Evolutionary conservation across 2,113 vertebrate species (phyloP), one percentile per base, ranked within the genome.

Genomic region (Falcunculus frontatus): DNA sequence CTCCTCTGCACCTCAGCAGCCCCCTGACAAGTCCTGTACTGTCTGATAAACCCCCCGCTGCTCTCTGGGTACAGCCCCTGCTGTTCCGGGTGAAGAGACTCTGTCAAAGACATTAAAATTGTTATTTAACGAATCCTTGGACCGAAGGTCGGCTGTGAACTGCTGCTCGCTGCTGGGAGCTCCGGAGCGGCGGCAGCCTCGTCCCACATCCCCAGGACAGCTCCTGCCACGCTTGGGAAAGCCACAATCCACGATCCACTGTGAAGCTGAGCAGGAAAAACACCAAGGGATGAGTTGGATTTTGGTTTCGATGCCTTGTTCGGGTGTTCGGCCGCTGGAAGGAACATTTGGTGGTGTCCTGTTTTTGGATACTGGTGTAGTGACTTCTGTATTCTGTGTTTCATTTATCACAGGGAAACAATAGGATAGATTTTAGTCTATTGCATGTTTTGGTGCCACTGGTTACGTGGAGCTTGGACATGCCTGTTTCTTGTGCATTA

Each of bases 1-100:
- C 88, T 98, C 99, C 23, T 97, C 99, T 1, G 98, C 98, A 3
- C 96, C 99, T n/a, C 98, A 99, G 92, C 99, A 99, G 95, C 96
- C 99, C 57, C 94, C 98, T 7, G 99, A 99, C 98, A 99, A 99
- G 98, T 99, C 99, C 72, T 99, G 99, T 97, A 99, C 99, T 41
- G 99, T 99, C 92, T 99, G 98, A 98, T 19, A 2, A 73, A 15
- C 46, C 42, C 9, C 32, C 0, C 13, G 94, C 74, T 79, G 91
- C 97, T 84, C 88, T 41, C 63, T 26, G 96, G 95, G 46, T 60
- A 5, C 91, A 80, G 27, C 89, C 84, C 70, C 93, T 22, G 93
- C 92, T 32, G 74, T 46, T 96, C 89, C 94, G 63, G 47, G 21
- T 13, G 68, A 42, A 72, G 79, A 80, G 93, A 95, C 79, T 95